Evolutionary conservation across 2,113 vertebrate species (phyloP).

Genomic region (Dolichallabes microphthalmus): DNA sequence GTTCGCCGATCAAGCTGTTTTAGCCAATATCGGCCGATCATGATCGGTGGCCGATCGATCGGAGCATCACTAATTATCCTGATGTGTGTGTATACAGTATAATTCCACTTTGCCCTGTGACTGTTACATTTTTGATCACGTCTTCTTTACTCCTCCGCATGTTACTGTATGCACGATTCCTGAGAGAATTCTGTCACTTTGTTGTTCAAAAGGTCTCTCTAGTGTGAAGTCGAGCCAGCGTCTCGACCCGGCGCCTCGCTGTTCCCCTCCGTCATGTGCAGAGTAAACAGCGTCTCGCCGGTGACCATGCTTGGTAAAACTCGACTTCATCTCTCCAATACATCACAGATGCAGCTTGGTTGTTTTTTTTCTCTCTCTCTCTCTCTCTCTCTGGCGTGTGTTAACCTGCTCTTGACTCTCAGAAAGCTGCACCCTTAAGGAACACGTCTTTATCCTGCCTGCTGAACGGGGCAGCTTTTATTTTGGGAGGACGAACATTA

Average conservation of each 20-base stretch:
- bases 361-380: neutral
- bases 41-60: no score
- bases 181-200: neutral
- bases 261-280: neutral
- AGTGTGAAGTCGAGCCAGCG: neutral
- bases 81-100: neutral
- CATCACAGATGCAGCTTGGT: conserved; percentile 18
- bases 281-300: conserved; percentile 17
- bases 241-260: conserved; percentile 5
- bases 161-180: neutral
- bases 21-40: no score
- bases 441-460: neutral
- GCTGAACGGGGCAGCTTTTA: neutral
- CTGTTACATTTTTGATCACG: neutral
- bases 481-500: neutral
- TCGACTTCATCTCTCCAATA: neutral
- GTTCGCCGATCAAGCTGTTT: no score
- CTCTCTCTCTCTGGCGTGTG: neutral
- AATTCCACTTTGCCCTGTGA: neutral
- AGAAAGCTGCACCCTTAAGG: neutral
- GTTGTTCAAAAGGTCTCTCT: neutral
- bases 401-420: neutral
- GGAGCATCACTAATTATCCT: no score
- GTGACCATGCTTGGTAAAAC: conserved; percentile 41
- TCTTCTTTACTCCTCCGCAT: neutral